These are phyloP conservation scores for Drosophila paulistorum DNA, from an alignment of 1,140 invertebrate species.

Conservation along the genomic window DNA sequence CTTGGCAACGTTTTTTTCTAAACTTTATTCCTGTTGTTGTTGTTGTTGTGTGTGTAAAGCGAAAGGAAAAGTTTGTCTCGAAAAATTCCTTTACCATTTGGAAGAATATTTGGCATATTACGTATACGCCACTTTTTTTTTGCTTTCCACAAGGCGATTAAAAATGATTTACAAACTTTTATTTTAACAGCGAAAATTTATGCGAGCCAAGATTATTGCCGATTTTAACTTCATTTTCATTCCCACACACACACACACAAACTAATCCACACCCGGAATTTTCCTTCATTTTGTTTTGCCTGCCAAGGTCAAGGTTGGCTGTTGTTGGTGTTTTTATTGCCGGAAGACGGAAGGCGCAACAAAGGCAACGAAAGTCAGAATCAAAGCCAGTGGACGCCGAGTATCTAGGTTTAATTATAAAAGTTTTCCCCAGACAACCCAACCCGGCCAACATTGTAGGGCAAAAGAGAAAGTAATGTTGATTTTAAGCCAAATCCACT, in stretches of 20 bases:
- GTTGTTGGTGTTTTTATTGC: not conserved
- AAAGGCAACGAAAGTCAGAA: slow-evolving; percentile 21
- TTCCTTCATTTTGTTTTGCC: slow-evolving; percentile 6
- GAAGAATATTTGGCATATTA: slow-evolving; percentile 25
- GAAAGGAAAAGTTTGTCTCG: no score
- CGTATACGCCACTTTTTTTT: slow-evolving; percentile 10
- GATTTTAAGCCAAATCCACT: slow-evolving; percentile 14
- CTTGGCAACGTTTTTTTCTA: not conserved
- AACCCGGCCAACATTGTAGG: not conserved
- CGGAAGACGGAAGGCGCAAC: slow-evolving; percentile 11
- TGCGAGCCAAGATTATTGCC: slow-evolving; percentile 49
- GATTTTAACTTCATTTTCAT: slow-evolving; percentile 52
- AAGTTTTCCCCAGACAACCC: slow-evolving; percentile 36
- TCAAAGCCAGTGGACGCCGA: slow-evolving; percentile 46
- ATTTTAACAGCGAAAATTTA: slow-evolving; percentile 45
- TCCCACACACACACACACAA: not conserved
- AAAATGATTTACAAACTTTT: slow-evolving; percentile 29
- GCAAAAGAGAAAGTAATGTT: not conserved
- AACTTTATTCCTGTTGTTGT: no score
- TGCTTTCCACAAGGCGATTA: slow-evolving; percentile 53
- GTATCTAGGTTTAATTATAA: slow-evolving; percentile 71
- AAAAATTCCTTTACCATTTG: not conserved
- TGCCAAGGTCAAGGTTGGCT: slow-evolving; percentile 59
- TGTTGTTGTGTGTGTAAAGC: not conserved
- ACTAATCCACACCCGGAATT: slow-evolving; percentile 2